Base-by-base conservation (phyloP, 1,140 invertebrate genomes). In the Bombus picipes region DNA sequence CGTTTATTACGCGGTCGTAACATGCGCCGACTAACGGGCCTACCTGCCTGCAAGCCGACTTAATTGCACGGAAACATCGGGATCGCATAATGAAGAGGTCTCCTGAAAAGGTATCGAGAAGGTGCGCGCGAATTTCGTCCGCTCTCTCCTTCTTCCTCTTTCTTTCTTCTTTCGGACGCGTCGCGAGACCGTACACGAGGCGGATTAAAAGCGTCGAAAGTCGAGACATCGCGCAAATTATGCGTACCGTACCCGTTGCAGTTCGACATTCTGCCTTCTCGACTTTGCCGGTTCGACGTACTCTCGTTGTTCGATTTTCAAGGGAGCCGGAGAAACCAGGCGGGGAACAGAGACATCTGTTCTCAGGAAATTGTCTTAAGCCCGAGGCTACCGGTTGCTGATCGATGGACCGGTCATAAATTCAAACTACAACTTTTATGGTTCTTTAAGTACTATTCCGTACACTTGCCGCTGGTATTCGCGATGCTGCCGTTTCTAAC, bases 21-120 rank as follows among this genome's bases (percentile, higher is more conserved):
- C 89, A 71, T 71, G 81, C 76, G 65, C 83, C 87, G 87, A 86
- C 71, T 80, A 76, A 89, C 81, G 57, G 39, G 79, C 83, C 37
- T 84, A 83, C 73, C 80, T 86, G 53, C 75, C 59, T 66, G 81
- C 73, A 71, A 62, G 84, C 75, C 76, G 84, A 89, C 84, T 90
- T 91, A 91, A 91, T 91, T 91, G 83, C 87, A 85, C 66, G 81
- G 79, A 90, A 90, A 90, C 83, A 89, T 89, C 70, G 86, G 84
- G 39, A 79, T 62, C 66, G 88, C 47, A 87, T 89, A 89, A 90
- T 87, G 85, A 89, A 89, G 85, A 89, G 65, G 73, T 83, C 76
- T 81, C 84, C 72, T 59, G 79, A 81, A 81, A 85, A 85, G 84
- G 79, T 70, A 85, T 81, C 79, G 75, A 15, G 71, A 74, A 43